Evolutionary conservation across 2,888 invertebrate species (phyloP), one percentile per base, ranked within the genome.

Genomic region (Diadegma fenestrale): DNA sequence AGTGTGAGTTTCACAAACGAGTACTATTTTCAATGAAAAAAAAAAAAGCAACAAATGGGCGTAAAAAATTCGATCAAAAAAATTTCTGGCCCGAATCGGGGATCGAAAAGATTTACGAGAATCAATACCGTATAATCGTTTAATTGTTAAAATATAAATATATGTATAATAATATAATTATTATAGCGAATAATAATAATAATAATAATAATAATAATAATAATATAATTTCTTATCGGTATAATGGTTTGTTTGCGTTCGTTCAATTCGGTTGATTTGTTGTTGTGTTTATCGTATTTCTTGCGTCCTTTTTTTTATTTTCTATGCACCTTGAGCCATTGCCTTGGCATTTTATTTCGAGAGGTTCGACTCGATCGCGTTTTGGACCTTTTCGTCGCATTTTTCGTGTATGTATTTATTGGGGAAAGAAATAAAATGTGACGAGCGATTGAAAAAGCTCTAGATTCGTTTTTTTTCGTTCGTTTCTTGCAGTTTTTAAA

Each of bases 131-230:
- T 91, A 90, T 91, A 91, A 91, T 92, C 87, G 90, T 92, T 92
- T 92, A 92, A 91, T 92, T 92, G 91, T 90, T 92, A 92, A 92
- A 92, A 92, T 92, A 92, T 93, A 92, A 93, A 92, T 92, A 92
- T 92, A 91, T 90, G 89, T 90, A 88, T 91, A 90, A 88, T 89
- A 88, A 84, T 88, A 88, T 88, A 87, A 86, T 88, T 87, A 88
- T 88, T 85, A 87, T 88, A 88, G 88, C 76, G 86, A 90, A 90
- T 89, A 91, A 91, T 90, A 86, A 89, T 91, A 87, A 82, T 82
- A 80, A 80, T 86, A 82, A 82, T 63, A 84, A 85, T 89, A 88
- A 88, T 89, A 63, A 80, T 79, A 78, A 81, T 86, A 80, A 26
- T 30, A 33, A 71, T 76, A 75, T 63, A 75, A 90, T 91, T 88